Percentiles rank a stretch among this genome's conserved stretches.
These are phyloP conservation scores for Frankliniella intonsa DNA, from an alignment of 2,888 invertebrate species.

Conservation along the genomic window DNA sequence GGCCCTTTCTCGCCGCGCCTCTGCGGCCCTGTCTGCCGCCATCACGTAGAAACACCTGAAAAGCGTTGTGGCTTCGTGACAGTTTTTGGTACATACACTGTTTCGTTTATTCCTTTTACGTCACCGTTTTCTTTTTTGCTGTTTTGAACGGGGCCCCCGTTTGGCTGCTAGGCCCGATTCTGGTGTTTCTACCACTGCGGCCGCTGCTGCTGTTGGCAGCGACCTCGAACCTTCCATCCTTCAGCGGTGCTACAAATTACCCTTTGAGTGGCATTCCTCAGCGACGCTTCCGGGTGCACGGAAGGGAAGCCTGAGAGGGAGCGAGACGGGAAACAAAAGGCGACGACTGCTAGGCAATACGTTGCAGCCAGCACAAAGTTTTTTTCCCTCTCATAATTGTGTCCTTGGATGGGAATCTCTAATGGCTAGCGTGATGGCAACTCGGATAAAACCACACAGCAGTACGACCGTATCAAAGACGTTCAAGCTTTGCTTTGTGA, in stretches of 20 bases:
- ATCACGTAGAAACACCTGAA: background rate
- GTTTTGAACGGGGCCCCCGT: too few relatives aligned
- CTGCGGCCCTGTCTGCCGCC: background rate
- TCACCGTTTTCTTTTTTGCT: too few relatives aligned
- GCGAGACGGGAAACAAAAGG: background rate
- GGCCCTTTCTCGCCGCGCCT: background rate
- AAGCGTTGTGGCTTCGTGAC: too few relatives aligned
- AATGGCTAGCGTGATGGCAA: background rate
- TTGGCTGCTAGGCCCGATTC: too few relatives aligned
- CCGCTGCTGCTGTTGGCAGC: background rate
- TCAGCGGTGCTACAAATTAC: conserved; percentile 21
- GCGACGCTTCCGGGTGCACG: conserved; percentile 4
- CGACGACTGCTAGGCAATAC: background rate
- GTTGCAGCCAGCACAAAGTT: background rate
- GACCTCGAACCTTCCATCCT: conserved; percentile 23
- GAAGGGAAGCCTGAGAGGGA: conserved; percentile 12
- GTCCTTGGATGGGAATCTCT: conserved; percentile 18
- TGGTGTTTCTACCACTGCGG: too few relatives aligned
- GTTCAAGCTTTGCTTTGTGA: conserved; percentile 8
- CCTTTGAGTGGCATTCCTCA: conserved; percentile 13
- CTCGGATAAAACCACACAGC: background rate
- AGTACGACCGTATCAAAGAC: background rate
- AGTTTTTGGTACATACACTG: too few relatives aligned
- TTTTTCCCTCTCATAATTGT: conserved; percentile 18
- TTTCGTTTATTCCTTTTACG: too few relatives aligned